Evolutionary conservation across 2,888 invertebrate species (phyloP).

Genomic region (Electrophaes corylata): DNA sequence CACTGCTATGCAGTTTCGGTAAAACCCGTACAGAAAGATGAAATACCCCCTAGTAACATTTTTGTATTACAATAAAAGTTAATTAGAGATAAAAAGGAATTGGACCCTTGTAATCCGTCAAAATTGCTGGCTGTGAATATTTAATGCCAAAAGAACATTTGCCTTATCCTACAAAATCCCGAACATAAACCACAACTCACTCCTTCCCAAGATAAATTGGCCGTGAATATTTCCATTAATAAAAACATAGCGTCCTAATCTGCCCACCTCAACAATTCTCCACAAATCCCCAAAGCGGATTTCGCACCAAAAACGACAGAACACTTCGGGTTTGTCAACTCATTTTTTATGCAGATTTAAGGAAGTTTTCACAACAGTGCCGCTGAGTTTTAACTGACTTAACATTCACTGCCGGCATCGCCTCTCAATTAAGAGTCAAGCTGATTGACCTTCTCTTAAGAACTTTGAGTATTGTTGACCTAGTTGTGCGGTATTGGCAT

Average conservation of each 20-base stretch:
- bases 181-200: conserved; percentile 14
- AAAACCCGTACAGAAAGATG: background rate
- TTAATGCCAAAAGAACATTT: conserved; percentile 8
- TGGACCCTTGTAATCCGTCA: conserved; percentile 3
- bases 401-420: conserved; percentile 47
- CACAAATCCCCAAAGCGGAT: conserved; percentile 50
- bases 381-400: conserved; percentile 54
- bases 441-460: conserved; percentile 53
- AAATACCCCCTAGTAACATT: background rate
- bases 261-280: conserved; percentile 21
- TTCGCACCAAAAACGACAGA: conserved; percentile 48
- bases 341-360: conserved; percentile 67
- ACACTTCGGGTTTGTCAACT: conserved; percentile 52
- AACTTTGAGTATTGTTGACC: conserved; percentile 53
- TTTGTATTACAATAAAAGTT: background rate
- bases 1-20: too few relatives aligned
- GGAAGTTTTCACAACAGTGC: conserved; percentile 55
- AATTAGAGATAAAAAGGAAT: conserved; percentile 1
- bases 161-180: conserved; percentile 9
- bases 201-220: conserved; percentile 18
- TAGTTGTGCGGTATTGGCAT: conserved; percentile 44
- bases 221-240: conserved; percentile 20
- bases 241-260: conserved; percentile 27
- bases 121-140: conserved; percentile 17
- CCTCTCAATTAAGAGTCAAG: conserved; percentile 53